These are phyloP conservation scores for Bradynema listronoti DNA, from an alignment of 1,140 invertebrate species.

Conservation along the genomic window DNA sequence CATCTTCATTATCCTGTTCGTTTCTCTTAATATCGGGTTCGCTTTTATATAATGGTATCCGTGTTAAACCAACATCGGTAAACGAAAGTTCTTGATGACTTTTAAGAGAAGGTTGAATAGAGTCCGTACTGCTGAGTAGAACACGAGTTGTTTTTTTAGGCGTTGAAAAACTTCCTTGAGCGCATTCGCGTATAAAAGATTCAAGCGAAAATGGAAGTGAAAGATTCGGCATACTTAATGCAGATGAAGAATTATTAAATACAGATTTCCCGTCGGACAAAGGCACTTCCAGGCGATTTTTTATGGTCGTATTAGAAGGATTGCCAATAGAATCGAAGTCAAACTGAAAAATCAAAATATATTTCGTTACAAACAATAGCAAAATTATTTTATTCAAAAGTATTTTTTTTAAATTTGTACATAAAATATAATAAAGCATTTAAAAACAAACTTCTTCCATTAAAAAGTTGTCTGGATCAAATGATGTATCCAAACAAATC, in stretches of 20 bases:
- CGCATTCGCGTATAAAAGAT: slow-evolving; percentile 13
- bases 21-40: slow-evolving; percentile 10
- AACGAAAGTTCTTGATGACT: not conserved
- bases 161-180: slow-evolving; percentile 3
- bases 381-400: not conserved
- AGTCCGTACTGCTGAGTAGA: slow-evolving; percentile 11
- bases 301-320: not conserved
- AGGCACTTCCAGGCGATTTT: slow-evolving; percentile 17
- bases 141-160: slow-evolving; percentile 7
- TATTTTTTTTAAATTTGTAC: not conserved
- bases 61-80: slow-evolving; percentile 11
- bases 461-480: slow-evolving; percentile 12
- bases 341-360: not conserved
- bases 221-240: slow-evolving; percentile 14
- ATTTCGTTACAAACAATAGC: not conserved
- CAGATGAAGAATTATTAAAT: slow-evolving; percentile 12
- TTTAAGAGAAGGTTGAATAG: slow-evolving; percentile 2
- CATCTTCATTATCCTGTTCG: not conserved
- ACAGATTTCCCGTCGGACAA: not conserved
- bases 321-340: slow-evolving; percentile 9
- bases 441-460: not conserved
- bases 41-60: slow-evolving; percentile 7
- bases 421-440: not conserved
- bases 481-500: slow-evolving; percentile 11
- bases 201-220: slow-evolving; percentile 13